Base-by-base conservation (phyloP, 2,888 invertebrate genomes). In the Nemoura dubitans region DNA sequence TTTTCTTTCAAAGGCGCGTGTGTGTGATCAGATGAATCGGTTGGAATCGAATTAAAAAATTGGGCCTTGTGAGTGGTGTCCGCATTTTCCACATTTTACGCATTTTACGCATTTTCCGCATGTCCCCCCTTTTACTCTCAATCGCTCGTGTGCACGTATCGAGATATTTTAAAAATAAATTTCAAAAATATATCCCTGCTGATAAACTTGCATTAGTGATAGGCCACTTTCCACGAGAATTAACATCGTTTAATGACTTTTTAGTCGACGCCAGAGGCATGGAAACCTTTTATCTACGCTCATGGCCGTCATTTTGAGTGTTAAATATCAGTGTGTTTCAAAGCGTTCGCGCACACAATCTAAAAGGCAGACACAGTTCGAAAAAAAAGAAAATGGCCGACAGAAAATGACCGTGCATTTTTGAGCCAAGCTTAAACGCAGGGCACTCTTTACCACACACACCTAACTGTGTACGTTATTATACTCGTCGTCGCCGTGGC, bases 181-280 rank as follows among this genome's bases (percentile, higher is more conserved):
- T 21, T 21, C 16, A 59, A 59, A 59, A 21, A 59, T 10, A 59
- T 21, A 59, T 59, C 59, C 59, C 16, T 2, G 21, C 59, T 59
- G 59, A 59, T 59, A 59, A 59, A 59, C 59, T 59, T 59, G 59
- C 59, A 59, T 59, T 59, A 59, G 59, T 21, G 59, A 59, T 59
- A 59, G 59, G 59, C 59, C 59, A 59, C 59, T 59, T 59, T 59
- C 59, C 59, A 59, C 14, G 59, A 59, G 3, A 59, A 59, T 59
- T 59, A 59, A 10, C 14, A 21, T 59, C 59, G 59, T 59, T 59
- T 59, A 59, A 59, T 59, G 59, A 59, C 59, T 59, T 59, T 59
- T 59, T 59, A 7, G 59, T 21, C 16, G 59, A 59, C 59, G 59
- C 59, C 59, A 59, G 21, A 59, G 59, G 59, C 59, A 7, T 7